These are phyloP conservation scores for Hirudo medicinalis DNA, from an alignment of 1,140 invertebrate species.

Conservation along the genomic window DNA sequence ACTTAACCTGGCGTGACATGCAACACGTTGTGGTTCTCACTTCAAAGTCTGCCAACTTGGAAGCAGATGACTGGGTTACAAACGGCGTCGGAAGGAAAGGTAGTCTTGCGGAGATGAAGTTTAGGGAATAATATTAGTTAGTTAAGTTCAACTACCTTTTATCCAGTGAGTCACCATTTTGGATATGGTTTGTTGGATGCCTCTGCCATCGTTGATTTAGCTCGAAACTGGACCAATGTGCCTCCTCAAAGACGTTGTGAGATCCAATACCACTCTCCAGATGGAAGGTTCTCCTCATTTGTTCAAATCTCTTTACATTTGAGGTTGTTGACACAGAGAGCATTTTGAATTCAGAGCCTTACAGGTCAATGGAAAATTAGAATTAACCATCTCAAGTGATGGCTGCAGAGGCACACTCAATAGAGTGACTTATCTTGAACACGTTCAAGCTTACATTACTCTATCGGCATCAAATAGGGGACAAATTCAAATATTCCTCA, in stretches of 20 bases:
- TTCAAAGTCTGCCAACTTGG: conserved; percentile 53
- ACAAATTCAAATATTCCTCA: conserved; percentile 17
- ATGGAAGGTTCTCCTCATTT: too few relatives aligned
- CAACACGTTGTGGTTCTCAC: conserved; percentile 81
- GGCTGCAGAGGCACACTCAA: conserved; percentile 72
- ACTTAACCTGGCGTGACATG: conserved; percentile 88
- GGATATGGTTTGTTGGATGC: conserved; percentile 93
- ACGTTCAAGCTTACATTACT: conserved; percentile 92
- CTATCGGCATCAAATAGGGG: conserved; percentile 74
- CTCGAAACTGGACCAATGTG: conserved; percentile 68
- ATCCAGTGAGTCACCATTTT: conserved; percentile 27
- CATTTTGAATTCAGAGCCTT: conserved; percentile 22
- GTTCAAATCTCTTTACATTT: too few relatives aligned
- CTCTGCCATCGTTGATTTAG: conserved; percentile 73
- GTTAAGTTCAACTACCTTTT: background rate
- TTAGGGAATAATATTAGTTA: too few relatives aligned
- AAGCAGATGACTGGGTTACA: conserved; percentile 68
- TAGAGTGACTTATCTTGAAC: conserved; percentile 86
- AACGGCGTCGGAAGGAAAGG: conserved; percentile 48
- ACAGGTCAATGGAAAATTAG: conserved; percentile 32
- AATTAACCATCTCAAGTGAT: conserved; percentile 31
- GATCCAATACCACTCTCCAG: background rate
- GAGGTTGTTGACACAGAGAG: too few relatives aligned
- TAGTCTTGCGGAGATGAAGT: background rate
- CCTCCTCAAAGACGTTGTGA: conserved; percentile 58